Conservation (phyloP, 2,888 invertebrate species). For the Ormyrus pomaceus region DNA sequence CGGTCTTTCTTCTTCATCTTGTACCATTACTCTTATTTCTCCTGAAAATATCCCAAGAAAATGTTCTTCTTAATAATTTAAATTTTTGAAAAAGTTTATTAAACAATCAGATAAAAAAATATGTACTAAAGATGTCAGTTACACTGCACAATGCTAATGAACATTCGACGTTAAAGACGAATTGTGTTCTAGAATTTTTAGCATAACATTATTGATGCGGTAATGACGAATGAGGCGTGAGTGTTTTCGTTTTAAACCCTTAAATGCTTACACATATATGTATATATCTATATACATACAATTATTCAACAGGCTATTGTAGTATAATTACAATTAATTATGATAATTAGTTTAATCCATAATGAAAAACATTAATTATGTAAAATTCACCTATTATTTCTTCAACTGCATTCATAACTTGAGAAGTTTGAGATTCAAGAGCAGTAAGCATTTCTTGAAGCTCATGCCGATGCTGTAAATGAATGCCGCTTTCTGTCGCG, state of each 20-base stretch:
- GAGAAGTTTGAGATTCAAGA: constrained; percentile 66
- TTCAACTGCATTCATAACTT: constrained; percentile 65
- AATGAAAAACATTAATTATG: background rate
- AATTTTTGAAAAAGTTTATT: background rate
- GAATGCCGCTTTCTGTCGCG: constrained; percentile 62
- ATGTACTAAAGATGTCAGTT: too few relatives aligned
- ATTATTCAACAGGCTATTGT: background rate
- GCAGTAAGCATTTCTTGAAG: constrained; percentile 58
- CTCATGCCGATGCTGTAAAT: constrained; percentile 44
- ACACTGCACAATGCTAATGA: too few relatives aligned
- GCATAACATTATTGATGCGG: too few relatives aligned
- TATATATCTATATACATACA: background rate
- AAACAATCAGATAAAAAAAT: too few relatives aligned
- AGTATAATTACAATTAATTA: constrained; percentile 8
- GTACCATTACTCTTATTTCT: constrained; percentile 73
- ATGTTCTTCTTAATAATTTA: background rate
- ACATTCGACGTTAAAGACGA: too few relatives aligned
- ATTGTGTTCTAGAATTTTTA: too few relatives aligned
- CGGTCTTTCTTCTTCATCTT: constrained; percentile 70
- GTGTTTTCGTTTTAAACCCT: too few relatives aligned
- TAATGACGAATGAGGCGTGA: too few relatives aligned
- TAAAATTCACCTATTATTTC: constrained; percentile 66
- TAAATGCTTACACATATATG: too few relatives aligned
- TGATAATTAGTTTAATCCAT: constrained; percentile 7
- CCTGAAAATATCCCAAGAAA: constrained; percentile 65